Conservation (phyloP, 2,797 vertebrate species). For the Platalea minor region DNA sequence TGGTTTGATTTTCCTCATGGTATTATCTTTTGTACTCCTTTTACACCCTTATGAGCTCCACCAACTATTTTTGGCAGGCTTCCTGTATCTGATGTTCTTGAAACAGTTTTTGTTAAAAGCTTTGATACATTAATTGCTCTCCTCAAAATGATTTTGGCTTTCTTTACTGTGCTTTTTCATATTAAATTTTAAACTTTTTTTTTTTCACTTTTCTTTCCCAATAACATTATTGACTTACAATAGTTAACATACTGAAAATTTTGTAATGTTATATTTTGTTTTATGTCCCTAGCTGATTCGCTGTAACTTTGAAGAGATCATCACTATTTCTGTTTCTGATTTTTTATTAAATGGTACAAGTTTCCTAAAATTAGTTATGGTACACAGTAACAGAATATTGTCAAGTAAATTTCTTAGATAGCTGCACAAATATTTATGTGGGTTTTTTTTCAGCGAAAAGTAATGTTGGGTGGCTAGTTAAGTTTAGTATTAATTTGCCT, state of each 20-base stretch:
- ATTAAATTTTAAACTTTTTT: not conserved
- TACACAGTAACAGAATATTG: not conserved
- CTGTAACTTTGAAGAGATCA: not conserved
- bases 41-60: not conserved
- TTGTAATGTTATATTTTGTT: not conserved
- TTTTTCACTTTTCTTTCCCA: not conserved
- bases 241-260: not conserved
- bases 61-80: not conserved
- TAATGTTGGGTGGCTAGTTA: not conserved
- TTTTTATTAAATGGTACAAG: not conserved
- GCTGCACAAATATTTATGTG: not conserved
- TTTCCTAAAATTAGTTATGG: not conserved
- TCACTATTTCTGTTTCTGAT: not conserved
- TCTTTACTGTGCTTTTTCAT: not conserved
- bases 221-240: not conserved
- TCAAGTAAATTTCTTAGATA: not conserved
- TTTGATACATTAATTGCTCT: not conserved
- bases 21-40: not conserved
- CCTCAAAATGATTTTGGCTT: not conserved
- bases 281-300: not conserved
- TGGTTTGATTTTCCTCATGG: not conserved
- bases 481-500: not conserved
- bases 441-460: not conserved
- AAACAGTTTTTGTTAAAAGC: not conserved
- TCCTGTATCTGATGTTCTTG: not conserved